Evolutionary conservation across 2,113 vertebrate species (phyloP).

Genomic region (Notarius quadriscutis): DNA sequence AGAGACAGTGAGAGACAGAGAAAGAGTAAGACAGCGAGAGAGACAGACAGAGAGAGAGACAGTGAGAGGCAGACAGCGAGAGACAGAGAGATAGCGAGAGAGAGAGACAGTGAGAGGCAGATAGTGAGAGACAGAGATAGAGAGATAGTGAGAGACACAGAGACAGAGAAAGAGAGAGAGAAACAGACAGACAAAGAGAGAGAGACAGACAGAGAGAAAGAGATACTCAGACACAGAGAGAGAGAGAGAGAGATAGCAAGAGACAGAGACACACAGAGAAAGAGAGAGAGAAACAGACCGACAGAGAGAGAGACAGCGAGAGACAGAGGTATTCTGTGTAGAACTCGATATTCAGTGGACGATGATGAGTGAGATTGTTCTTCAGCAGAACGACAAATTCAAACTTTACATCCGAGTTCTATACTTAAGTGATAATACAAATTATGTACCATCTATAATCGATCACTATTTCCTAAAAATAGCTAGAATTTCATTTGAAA

Average conservation of each 20-base stretch:
- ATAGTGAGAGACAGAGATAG: background rate
- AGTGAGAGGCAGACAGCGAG: background rate
- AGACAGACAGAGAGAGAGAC: background rate
- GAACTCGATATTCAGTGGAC: constrained; percentile 16
- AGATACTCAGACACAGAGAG: background rate
- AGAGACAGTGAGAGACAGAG: background rate
- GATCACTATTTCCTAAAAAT: background rate
- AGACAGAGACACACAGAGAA: background rate
- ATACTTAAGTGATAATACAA: background rate
- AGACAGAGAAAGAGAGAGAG: background rate
- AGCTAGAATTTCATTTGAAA: too few relatives aligned
- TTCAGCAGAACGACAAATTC: background rate
- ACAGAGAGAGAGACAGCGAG: background rate
- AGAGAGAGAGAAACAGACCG: background rate
- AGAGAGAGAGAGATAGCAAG: background rate
- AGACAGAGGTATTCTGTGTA: background rate
- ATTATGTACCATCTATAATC: background rate
- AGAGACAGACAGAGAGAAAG: background rate
- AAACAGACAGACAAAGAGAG: background rate
- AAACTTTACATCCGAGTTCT: background rate
- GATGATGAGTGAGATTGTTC: constrained; percentile 31
- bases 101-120: background rate
- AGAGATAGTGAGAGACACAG: background rate
- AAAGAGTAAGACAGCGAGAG: background rate
- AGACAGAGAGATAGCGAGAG: background rate